These are phyloP conservation scores for Danaus melanippus DNA, from an alignment of 1,140 invertebrate genomes.

Conservation along the genomic window DNA sequence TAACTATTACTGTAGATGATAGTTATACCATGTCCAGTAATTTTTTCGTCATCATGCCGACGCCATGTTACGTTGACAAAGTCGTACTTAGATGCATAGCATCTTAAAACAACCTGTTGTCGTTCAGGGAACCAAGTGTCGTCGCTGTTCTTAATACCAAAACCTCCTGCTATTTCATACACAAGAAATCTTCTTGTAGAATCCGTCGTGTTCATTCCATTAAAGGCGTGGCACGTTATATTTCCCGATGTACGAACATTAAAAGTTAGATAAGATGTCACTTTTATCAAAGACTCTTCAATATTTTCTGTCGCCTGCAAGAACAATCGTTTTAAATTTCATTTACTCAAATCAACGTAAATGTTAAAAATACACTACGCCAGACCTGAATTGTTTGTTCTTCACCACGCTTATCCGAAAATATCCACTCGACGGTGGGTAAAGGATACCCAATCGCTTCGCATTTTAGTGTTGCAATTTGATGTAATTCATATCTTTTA, in stretches of 20 bases:
- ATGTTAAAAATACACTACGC: neutral
- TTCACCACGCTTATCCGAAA: constrained; percentile 26
- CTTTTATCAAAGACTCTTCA: constrained; percentile 25
- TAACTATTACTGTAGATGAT: too few species aligned
- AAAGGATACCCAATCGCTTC: constrained; percentile 41
- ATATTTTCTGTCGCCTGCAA: constrained; percentile 22
- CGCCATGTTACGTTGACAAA: constrained; percentile 44
- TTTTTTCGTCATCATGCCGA: constrained; percentile 8
- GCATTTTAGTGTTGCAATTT: constrained; percentile 32
- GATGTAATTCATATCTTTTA: constrained; percentile 23
- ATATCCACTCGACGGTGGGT: constrained; percentile 40
- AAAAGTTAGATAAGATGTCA: constrained; percentile 29
- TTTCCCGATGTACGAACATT: constrained; percentile 31
- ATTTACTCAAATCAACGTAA: neutral
- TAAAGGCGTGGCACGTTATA: constrained; percentile 40
- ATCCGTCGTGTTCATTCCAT: constrained; percentile 8
- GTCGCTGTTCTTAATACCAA: constrained; percentile 35
- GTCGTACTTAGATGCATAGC: constrained; percentile 46
- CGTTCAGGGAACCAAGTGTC: constrained; percentile 43
- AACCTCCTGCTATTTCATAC: constrained; percentile 43
- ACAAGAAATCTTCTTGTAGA: constrained; percentile 28
- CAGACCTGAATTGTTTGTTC: constrained; percentile 9
- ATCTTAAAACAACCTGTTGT: constrained; percentile 34
- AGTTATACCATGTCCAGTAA: constrained; percentile 10
- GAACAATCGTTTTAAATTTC: neutral